Conservation (phyloP, 1,140 invertebrate species). For the Drosophila novamexicana region DNA sequence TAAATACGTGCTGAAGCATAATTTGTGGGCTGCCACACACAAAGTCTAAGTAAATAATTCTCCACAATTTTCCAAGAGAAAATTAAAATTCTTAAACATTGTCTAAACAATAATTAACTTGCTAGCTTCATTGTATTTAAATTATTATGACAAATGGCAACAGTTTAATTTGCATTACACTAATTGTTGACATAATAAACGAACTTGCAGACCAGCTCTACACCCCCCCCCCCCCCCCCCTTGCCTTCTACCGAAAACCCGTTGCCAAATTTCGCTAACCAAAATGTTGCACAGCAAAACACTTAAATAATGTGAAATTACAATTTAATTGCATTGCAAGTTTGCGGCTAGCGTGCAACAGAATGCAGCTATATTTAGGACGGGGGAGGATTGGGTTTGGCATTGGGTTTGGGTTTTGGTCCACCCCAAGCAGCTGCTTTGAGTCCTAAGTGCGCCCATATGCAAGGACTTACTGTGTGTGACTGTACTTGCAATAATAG, state of each 20-base stretch:
- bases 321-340: constrained; percentile 75
- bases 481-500: constrained; percentile 59
- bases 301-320: constrained; percentile 75
- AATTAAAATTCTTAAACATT: neutral
- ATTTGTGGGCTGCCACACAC: neutral
- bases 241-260: constrained; percentile 10
- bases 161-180: constrained; percentile 34
- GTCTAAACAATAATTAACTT: neutral
- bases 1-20: too few species aligned
- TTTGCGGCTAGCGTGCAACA: constrained; percentile 48
- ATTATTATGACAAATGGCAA: constrained; percentile 27
- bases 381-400: neutral
- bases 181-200: constrained; percentile 73
- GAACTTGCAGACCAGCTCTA: constrained; percentile 1
- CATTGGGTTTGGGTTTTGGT: constrained; percentile 5
- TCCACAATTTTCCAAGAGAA: neutral
- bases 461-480: constrained; percentile 36
- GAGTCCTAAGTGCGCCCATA: constrained; percentile 33
- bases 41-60: neutral
- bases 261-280: constrained; percentile 37
- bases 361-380: constrained; percentile 8
- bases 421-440: constrained; percentile 21
- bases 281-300: constrained; percentile 62
- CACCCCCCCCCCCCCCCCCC: neutral
- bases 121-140: constrained; percentile 2